Conservation (phyloP, 2,113 vertebrate species). For the Alouatta palliata region DNA sequence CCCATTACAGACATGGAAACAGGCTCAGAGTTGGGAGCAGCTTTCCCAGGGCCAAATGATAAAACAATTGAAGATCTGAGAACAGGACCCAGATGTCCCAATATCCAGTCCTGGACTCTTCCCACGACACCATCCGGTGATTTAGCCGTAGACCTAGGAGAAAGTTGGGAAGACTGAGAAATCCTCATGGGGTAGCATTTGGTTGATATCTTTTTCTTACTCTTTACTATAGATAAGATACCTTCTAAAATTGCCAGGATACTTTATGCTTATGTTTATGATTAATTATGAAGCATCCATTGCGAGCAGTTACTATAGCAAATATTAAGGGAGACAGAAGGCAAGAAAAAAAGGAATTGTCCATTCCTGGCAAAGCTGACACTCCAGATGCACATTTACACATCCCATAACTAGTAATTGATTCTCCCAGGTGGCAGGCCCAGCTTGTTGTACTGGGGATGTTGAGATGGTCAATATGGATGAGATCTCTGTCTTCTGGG, state of each 20-base stretch:
- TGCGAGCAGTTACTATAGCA: not conserved
- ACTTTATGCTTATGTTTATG: not conserved
- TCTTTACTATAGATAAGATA: not conserved
- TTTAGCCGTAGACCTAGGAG: not conserved
- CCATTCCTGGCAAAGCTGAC: not conserved
- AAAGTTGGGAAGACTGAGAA: not conserved
- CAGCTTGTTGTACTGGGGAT: not conserved
- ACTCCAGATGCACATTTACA: not conserved
- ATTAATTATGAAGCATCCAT: not conserved
- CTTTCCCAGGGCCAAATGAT: not conserved
- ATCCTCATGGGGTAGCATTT: not conserved
- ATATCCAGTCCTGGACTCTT: not conserved
- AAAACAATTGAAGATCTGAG: not conserved
- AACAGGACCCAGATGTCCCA: not conserved
- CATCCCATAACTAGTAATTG: not conserved
- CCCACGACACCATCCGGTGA: not conserved
- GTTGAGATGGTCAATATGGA: not conserved
- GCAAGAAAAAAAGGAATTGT: not conserved
- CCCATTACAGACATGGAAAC: not conserved
- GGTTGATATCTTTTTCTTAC: not conserved
- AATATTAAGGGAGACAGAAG: rapidly evolving
- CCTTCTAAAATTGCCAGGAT: not conserved
- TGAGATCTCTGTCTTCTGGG: not conserved
- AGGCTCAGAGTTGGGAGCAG: not conserved
- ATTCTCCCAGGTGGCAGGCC: not conserved